Conservation (phyloP, 2,113 vertebrate species). For the Triplophysa rosa region DNA sequence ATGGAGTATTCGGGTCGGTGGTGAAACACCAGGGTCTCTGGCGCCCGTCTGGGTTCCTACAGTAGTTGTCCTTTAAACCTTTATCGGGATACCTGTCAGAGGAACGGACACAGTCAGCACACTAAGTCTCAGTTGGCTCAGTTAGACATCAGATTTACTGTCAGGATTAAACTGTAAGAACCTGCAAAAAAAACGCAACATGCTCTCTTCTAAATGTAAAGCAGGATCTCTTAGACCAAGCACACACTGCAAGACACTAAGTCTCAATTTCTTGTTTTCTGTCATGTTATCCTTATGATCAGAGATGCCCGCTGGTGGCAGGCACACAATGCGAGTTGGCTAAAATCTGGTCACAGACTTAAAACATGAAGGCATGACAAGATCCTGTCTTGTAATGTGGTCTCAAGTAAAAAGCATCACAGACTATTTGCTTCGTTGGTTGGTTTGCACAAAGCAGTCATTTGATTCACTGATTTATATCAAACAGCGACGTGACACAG, state of each 20-base stretch:
- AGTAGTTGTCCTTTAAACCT: conserved; percentile 98
- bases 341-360: neutral
- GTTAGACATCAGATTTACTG: conserved; percentile 17
- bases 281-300: too few relatives aligned
- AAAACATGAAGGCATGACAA: neutral
- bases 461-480: conserved; percentile 26
- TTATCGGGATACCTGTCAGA: conserved; percentile 88
- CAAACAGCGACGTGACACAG: conserved; percentile 16
- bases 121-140: neutral
- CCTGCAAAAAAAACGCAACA: conserved; percentile 22
- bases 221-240: neutral
- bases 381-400: neutral
- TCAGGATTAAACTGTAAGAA: conserved; percentile 7
- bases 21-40: conserved; percentile 96
- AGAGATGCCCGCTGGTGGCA: too few relatives aligned
- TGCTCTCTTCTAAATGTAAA: neutral
- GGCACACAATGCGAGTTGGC: neutral
- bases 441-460: conserved; percentile 36
- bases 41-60: conserved; percentile 95
- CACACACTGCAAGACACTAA: too few relatives aligned
- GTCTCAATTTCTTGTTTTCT: too few relatives aligned
- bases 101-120: conserved; percentile 19
- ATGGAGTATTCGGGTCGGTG: conserved; percentile 87
- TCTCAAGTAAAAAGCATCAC: conserved; percentile 18
- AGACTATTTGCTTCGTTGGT: conserved; percentile 29